These are phyloP conservation scores for Cyclura pinguis DNA, from an alignment of 2,797 vertebrate genomes.

Conservation along the genomic window DNA sequence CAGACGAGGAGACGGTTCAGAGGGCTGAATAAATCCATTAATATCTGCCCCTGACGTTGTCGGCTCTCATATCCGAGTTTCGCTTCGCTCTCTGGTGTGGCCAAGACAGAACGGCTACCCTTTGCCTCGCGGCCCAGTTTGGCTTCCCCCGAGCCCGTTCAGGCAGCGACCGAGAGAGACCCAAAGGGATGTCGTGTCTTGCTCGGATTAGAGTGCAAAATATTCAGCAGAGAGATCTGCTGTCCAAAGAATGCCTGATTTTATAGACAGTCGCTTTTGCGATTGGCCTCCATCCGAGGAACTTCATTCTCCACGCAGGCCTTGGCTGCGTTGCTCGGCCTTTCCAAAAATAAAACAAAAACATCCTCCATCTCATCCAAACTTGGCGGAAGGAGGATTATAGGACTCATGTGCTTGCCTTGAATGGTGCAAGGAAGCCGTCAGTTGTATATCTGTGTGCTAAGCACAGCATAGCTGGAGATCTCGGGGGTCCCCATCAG, in stretches of 20 bases:
- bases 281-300: not conserved
- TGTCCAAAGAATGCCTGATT: not conserved
- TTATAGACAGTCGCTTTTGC: not conserved
- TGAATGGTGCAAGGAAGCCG: not conserved
- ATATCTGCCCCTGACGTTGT: conserved; percentile 2
- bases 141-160: not conserved
- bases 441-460: not conserved
- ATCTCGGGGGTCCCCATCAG: too few species aligned
- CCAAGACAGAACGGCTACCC: conserved; percentile 19
- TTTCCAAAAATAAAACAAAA: conserved; percentile 29
- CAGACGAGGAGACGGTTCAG: not conserved
- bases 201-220: not conserved
- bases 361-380: conserved; percentile 20
- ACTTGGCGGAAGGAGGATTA: conserved; percentile 36
- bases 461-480: not conserved
- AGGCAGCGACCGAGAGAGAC: not conserved
- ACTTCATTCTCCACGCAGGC: not conserved
- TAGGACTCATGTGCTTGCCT: conserved; percentile 33
- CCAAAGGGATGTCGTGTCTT: not conserved
- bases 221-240: not conserved
- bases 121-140: not conserved
- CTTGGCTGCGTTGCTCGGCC: accelerated
- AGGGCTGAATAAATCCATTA: conserved; percentile 32
- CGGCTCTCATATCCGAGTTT: conserved; percentile 7
- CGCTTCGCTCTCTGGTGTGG: conserved; percentile 1